Evolutionary conservation across 2,113 vertebrate genomes (phyloP).

Genomic region (Zosterops lateralis): DNA sequence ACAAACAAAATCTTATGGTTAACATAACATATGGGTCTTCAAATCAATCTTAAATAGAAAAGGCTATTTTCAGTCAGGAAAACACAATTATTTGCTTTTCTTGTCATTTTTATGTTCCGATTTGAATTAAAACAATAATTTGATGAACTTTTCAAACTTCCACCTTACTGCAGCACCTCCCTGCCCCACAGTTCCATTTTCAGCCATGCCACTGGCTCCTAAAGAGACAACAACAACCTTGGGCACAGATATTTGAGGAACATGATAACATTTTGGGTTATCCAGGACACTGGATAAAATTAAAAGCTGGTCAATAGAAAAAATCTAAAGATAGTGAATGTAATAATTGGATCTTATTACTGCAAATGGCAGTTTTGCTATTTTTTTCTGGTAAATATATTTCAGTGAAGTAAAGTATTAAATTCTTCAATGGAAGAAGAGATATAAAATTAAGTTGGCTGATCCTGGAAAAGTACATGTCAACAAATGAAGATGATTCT

Average conservation of each 20-base stretch:
- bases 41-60: conserved; percentile 4
- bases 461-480: background rate
- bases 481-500: background rate
- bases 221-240: background rate
- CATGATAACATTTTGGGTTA: accelerated
- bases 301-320: background rate
- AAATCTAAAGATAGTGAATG: background rate
- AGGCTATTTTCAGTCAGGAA: background rate
- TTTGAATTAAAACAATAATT: background rate
- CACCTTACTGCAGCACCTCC: too few relatives aligned
- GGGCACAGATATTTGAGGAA: background rate
- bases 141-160: background rate
- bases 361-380: background rate
- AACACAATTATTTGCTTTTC: background rate
- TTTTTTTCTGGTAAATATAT: background rate
- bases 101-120: background rate
- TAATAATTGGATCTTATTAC: background rate
- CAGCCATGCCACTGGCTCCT: too few relatives aligned
- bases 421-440: background rate
- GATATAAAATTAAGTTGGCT: background rate
- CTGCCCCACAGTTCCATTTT: background rate
- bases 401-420: background rate
- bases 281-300: background rate
- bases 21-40: background rate
- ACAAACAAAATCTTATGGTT: conserved; percentile 18